Base-by-base conservation (phyloP, 1,140 invertebrate genomes). In the Megalonaias nervosa region DNA sequence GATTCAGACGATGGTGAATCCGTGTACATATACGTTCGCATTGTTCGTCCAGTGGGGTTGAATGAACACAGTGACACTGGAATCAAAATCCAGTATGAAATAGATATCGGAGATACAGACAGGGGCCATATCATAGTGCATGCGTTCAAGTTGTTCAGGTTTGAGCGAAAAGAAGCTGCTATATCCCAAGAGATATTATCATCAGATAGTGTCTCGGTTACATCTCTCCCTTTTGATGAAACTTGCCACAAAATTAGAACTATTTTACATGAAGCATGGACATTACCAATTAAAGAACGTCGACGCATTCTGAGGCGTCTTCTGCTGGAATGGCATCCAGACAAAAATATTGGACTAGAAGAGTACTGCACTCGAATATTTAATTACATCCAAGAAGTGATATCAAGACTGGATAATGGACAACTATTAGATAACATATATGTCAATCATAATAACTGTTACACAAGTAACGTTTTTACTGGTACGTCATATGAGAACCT, bases 241-340 rank as follows among this genome's bases (percentile, higher is more conserved):
- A 67, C 80, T 13, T 67, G 78, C 57, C 70, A 59, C n/a, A 77
- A 84, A 65, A 79, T 86, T 19, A 71, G 76, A 21, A 23, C 68
- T 15, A 60, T 62, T 31, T 75, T 86, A 6, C 77, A 67, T 58
- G 74, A 86, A 59, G 83, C 83, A 16, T 84, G 81, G 79, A 59
- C 77, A 26, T 64, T 84, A 13, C 61, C 70, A 57, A 82, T 80
- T 59, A 62, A 57, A 26, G 80, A 86, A 55, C 75, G 85, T 31
- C 85, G 82, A 64, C 83, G 84, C 56, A 77, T 84, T 48, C 68
- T 85, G n/a, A 87, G 87, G 68, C 77, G 86, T 26, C 64, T 87
- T 11, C 48, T 86, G 23, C 67, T 87, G n/a, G 85, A 86, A 72
- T 88, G 85, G 84, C 85, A 87, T 75, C 86, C 87, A 57, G 87